Evolutionary conservation across 2,888 invertebrate genomes (phyloP), one percentile per base, ranked within the genome.

Genomic region (Mythimna impura): DNA sequence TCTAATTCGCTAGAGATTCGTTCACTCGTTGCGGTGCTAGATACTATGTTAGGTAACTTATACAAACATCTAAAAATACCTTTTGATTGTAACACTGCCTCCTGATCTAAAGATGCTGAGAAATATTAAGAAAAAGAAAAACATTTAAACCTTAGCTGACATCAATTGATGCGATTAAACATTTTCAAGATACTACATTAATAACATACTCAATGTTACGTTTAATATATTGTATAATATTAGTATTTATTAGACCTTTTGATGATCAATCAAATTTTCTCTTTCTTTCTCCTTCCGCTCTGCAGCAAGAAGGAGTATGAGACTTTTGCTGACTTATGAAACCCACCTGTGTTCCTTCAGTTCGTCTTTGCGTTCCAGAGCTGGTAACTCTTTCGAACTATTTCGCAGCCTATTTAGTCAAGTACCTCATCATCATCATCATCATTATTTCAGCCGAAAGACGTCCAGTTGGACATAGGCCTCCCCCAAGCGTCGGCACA

Each of bases 21-120:
- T 68, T 66, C 47, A 71, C 43, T 67, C 60, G 25, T 72, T 75
- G 57, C 75, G 40, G 69, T 47, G 52, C 54, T 78, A n/a, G 20
- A n/a, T n/a, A 40, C 10, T 78, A n/a, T 63, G 65, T 78, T 69
- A 70, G 54, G 76, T 79, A 82, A 82, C 61, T 34, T 63, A 52
- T 30, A 69, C 66, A 71, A 73, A 69, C 61, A 73, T 3, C 8
- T 52, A 67, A 30, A 65, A 52, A 3, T 60, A 40, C 17, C 17
- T 47, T 47, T 61, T 71, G 66, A 54, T 78, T 71, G 62, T 43
- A 65, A 66, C 50, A 64, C 50, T 47, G 55, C 64, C 34, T 36
- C 22, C n/a, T 60, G 34, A 60, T 30, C 20, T 57, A 14, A 4
- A 30, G 60, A 55, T 20, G 6, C n/a, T 40, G n/a, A 25, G 20